phyloP scores from a whole-genome alignment of 2,797 vertebrate genomes.

The Thamnophis elegans region DNA sequence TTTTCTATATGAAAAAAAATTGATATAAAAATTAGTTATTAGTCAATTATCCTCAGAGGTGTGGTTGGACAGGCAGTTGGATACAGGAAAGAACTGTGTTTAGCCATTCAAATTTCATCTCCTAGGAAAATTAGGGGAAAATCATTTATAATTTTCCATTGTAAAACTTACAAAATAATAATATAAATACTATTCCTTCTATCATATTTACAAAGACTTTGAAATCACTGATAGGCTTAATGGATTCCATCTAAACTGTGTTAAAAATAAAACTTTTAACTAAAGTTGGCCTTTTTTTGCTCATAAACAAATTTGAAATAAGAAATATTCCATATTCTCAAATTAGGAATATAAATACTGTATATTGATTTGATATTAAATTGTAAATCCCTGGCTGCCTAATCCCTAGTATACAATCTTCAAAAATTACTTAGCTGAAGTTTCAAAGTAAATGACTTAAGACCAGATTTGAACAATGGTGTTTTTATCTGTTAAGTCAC shows the following conservation, averaged over 20 bases:
- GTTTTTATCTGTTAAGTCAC: background rate
- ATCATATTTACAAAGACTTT: background rate
- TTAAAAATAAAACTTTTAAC: background rate
- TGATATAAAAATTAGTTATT: background rate
- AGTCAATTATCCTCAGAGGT: background rate
- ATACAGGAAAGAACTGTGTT: background rate
- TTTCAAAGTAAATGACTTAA: background rate
- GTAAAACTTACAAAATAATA: background rate
- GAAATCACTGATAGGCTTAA: background rate
- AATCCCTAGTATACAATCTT: background rate
- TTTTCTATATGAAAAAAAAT: background rate
- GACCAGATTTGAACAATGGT: background rate
- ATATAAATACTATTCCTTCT: background rate
- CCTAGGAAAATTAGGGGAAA: background rate
- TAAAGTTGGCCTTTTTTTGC: background rate
- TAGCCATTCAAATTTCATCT: background rate
- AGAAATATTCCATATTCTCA: background rate
- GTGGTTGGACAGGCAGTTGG: background rate
- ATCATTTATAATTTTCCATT: background rate
- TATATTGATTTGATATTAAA: background rate
- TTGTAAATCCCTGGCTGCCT: background rate
- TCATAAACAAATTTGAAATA: conserved; percentile 12
- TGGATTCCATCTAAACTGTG: background rate
- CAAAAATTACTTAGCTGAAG: background rate
- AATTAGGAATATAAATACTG: background rate